These are phyloP conservation scores for Scaptomyza parva DNA, from an alignment of 2,888 invertebrate species.

Conservation along the genomic window DNA sequence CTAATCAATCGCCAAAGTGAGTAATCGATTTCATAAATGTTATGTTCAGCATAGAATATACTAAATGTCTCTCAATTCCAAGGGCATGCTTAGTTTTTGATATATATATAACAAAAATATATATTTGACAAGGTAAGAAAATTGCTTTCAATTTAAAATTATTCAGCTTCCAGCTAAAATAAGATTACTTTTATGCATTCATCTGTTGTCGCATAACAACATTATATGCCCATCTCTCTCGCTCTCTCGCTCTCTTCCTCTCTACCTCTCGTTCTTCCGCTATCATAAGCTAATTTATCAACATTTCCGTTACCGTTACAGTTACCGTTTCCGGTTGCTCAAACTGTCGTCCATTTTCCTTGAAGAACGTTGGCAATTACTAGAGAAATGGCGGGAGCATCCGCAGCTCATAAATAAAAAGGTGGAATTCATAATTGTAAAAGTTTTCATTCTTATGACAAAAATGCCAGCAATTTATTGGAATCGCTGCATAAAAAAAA, in stretches of 20 bases:
- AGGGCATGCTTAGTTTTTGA: no score
- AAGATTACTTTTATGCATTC: constrained; percentile 13
- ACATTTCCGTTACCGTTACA: constrained; percentile 42
- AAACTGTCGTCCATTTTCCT: constrained; percentile 6
- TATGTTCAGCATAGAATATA: no score
- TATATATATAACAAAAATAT: no score
- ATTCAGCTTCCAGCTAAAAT: not conserved
- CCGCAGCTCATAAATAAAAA: constrained; percentile 63
- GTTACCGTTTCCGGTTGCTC: constrained; percentile 23
- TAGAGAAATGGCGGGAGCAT: constrained; percentile 34
- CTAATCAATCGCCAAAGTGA: no score
- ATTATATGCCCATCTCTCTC: not conserved
- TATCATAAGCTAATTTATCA: constrained; percentile 41
- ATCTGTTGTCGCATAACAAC: constrained; percentile 9
- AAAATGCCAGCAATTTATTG: constrained; percentile 68
- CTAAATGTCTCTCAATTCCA: no score
- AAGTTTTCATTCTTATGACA: constrained; percentile 75
- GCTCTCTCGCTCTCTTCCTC: not conserved
- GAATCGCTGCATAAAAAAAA: constrained; percentile 8
- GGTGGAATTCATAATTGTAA: constrained; percentile 63
- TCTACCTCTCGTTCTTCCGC: not conserved
- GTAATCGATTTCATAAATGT: no score
- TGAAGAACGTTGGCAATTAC: constrained; percentile 47
- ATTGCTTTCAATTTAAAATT: no score
- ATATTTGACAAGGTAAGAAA: no score